Evolutionary conservation across 2,113 vertebrate genomes (phyloP).

Genomic region (Nibea coibor): DNA sequence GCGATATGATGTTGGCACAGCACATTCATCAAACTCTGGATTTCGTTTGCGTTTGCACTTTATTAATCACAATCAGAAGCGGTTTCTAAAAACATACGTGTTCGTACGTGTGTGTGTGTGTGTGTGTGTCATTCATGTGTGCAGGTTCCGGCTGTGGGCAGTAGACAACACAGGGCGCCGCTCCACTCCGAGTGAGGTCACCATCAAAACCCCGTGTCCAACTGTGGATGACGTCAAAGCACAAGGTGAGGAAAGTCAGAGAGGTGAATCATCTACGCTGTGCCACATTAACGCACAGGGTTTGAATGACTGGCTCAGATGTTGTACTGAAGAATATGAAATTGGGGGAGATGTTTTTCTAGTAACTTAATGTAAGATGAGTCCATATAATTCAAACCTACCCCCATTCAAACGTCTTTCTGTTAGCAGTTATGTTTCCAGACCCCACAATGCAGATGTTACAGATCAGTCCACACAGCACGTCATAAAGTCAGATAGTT

Average conservation of each 20-base stretch:
- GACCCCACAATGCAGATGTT: constrained; percentile 4
- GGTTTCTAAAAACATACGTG: not conserved
- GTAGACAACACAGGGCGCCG: constrained; percentile 97
- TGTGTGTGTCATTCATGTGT: constrained; percentile 16
- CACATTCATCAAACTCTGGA: constrained; percentile 9
- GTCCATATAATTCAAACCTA: constrained; percentile 2
- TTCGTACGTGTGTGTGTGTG: not conserved
- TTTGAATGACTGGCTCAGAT: not conserved
- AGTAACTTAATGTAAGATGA: not conserved
- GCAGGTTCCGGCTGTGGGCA: constrained; percentile 96
- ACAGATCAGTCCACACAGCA: constrained; percentile 37
- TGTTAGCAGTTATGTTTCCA: not conserved
- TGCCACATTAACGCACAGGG: not conserved
- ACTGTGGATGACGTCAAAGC: constrained; percentile 98
- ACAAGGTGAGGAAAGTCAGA: constrained; percentile 87
- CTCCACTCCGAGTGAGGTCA: constrained; percentile 94
- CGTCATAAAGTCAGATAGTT: constrained; percentile 50
- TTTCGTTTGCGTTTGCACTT: not conserved
- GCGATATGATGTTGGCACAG: not conserved
- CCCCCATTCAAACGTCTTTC: constrained; percentile 9
- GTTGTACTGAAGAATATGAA: not conserved
- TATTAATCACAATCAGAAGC: not conserved
- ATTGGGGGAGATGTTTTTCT: not conserved
- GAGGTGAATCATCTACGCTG: constrained; percentile 12
- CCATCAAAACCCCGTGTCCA: constrained; percentile 94